Conservation (phyloP, 30 jellyfish, hydroid and myxozoan species). For the Chrysaora quinquecirrha region DNA sequence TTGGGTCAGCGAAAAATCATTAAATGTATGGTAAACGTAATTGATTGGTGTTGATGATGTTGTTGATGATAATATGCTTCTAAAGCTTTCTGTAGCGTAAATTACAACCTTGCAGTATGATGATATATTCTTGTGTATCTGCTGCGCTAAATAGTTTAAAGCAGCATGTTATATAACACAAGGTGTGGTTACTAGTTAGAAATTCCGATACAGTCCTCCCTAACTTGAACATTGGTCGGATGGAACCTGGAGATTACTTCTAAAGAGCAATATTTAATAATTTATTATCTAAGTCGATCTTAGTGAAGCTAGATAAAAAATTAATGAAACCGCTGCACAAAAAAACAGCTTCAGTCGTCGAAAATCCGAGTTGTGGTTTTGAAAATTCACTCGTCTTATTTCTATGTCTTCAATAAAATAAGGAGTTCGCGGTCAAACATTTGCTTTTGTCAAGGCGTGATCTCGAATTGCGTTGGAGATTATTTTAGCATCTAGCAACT, state of each 20-base stretch:
- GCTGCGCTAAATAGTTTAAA: too few species aligned
- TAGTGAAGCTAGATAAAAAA: constrained; percentile 49
- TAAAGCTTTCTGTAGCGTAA: too few species aligned
- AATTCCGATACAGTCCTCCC: too few species aligned
- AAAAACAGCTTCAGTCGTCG: constrained; percentile 47
- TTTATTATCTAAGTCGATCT: constrained; percentile 59
- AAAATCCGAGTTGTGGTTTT: constrained; percentile 63
- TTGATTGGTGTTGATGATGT: too few species aligned
- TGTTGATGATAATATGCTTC: too few species aligned
- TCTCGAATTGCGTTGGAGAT: constrained; percentile 41
- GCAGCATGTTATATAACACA: too few species aligned
- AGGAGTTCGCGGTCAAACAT: constrained; percentile 53
- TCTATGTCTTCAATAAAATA: constrained; percentile 44
- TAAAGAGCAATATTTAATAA: constrained; percentile 57
- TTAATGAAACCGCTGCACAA: constrained; percentile 59
- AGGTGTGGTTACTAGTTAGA: too few species aligned
- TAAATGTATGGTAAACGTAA: too few species aligned
- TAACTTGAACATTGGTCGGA: too few species aligned
- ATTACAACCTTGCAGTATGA: too few species aligned
- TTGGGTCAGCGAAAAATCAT: too few species aligned
- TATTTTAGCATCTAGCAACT: constrained; percentile 56
- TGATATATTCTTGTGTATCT: too few species aligned
- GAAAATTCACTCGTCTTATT: constrained; percentile 42
- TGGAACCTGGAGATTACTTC: constrained; percentile 65
- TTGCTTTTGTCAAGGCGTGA: constrained; percentile 31